Evolutionary conservation across 2,888 invertebrate species (phyloP).

Genomic region (Tipula confusa): DNA sequence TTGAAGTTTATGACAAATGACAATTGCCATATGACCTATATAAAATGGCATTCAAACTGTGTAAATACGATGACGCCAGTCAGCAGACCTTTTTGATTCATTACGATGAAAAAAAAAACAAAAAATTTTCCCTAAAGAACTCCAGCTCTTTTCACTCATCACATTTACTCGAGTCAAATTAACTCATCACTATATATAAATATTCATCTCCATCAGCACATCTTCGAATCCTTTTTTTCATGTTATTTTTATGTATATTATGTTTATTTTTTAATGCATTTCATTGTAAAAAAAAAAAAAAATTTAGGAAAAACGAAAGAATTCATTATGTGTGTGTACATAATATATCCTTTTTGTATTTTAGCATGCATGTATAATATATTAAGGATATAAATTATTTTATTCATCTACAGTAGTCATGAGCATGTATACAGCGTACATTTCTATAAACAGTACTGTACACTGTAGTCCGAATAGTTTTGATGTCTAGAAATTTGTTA

Average conservation of each 20-base stretch:
- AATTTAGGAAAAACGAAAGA: background rate
- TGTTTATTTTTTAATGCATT: background rate
- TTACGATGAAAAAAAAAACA: background rate
- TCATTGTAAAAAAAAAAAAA: conserved; percentile 3
- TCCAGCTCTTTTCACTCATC: background rate
- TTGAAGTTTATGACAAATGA: conserved; percentile 5
- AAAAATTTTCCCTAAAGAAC: background rate
- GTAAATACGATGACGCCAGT: background rate
- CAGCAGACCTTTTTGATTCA: background rate
- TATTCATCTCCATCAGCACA: background rate
- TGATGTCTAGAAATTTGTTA: too few species aligned
- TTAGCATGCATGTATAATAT: background rate
- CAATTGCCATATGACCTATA: conserved; percentile 15
- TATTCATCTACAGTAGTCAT: background rate
- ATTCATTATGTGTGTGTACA: background rate
- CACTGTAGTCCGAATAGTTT: too few species aligned
- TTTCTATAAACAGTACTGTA: too few species aligned
- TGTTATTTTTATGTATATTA: background rate
- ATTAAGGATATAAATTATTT: background rate
- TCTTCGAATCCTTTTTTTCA: background rate
- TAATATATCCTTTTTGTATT: background rate
- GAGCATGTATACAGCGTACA: background rate
- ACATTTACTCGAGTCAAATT: background rate
- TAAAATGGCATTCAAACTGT: background rate
- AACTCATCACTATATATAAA: background rate